Evolutionary conservation across 1,140 invertebrate genomes (phyloP).

Genomic region (Onthophagus taurus): DNA sequence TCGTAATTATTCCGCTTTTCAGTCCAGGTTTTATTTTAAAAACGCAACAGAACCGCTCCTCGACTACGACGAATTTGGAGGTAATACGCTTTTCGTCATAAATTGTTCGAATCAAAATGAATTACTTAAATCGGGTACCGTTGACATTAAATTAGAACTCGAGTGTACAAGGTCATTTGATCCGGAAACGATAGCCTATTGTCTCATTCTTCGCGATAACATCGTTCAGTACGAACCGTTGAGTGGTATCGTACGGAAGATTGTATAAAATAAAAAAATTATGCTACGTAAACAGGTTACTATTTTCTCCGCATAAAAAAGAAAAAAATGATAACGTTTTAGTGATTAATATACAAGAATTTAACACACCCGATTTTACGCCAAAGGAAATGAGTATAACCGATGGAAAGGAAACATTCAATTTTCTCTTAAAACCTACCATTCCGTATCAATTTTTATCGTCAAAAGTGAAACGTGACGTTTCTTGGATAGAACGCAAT

Average conservation of each 20-base stretch:
- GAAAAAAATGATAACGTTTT: no score
- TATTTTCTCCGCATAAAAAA: no score
- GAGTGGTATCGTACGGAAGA: conserved; percentile 17
- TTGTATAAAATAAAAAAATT: conserved; percentile 1
- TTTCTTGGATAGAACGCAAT: no score
- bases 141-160: conserved; percentile 31
- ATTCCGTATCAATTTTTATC: no score
- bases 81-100: conserved; percentile 25
- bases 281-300: no score
- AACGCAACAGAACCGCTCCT: conserved; percentile 5
- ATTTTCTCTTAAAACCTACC: no score
- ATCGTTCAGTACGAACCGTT: conserved; percentile 27
- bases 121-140: conserved; percentile 24
- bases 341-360: no score
- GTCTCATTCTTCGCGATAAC: conserved; percentile 30
- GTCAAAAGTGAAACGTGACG: no score
- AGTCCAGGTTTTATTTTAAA: conserved; percentile 22
- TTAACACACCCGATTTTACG: no score
- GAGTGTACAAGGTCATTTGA: conserved; percentile 21
- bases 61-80: conserved; percentile 17
- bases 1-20: conserved; percentile 28
- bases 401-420: no score
- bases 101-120: conserved; percentile 32
- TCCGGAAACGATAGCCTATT: conserved; percentile 27
- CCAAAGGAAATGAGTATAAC: no score